Evolutionary conservation across 2,888 invertebrate species (phyloP).

Genomic region (Craniophora ligustri): DNA sequence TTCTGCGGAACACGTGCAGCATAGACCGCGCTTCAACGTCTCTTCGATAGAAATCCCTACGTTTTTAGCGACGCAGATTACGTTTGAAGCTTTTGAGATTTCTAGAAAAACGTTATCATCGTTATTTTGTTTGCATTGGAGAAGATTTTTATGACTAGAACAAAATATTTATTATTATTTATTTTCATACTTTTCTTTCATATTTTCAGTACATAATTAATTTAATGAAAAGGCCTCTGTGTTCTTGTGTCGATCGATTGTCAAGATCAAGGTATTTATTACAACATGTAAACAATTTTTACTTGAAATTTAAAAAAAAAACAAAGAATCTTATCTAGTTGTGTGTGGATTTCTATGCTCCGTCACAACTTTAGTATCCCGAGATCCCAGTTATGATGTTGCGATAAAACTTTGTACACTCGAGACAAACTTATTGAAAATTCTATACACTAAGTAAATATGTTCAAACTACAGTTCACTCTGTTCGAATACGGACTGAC

Average conservation of each 20-base stretch:
- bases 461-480: slow-evolving; percentile 6
- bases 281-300: too few species aligned
- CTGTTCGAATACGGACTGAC: slow-evolving; percentile 1
- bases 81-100: slow-evolving; percentile 7
- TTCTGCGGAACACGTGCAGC: slow-evolving; percentile 13
- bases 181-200: too few species aligned
- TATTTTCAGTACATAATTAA: too few species aligned
- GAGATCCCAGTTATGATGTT: slow-evolving; percentile 27
- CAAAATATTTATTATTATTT: too few species aligned
- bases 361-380: slow-evolving; percentile 14
- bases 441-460: slow-evolving; percentile 16
- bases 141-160: too few species aligned
- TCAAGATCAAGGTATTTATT: too few species aligned
- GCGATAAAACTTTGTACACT: slow-evolving; percentile 24
- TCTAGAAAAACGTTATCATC: slow-evolving; percentile 1
- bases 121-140: too few species aligned
- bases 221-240: too few species aligned
- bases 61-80: slow-evolving; percentile 10
- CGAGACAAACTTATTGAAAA: slow-evolving; percentile 33
- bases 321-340: background rate
- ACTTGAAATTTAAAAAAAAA: too few species aligned
- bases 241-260: too few species aligned
- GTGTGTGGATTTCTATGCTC: slow-evolving; percentile 1
- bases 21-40: slow-evolving; percentile 6
- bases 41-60: slow-evolving; percentile 11